Conservation (phyloP, 2,113 vertebrate species). For the Myxocyprinus asiaticus region DNA sequence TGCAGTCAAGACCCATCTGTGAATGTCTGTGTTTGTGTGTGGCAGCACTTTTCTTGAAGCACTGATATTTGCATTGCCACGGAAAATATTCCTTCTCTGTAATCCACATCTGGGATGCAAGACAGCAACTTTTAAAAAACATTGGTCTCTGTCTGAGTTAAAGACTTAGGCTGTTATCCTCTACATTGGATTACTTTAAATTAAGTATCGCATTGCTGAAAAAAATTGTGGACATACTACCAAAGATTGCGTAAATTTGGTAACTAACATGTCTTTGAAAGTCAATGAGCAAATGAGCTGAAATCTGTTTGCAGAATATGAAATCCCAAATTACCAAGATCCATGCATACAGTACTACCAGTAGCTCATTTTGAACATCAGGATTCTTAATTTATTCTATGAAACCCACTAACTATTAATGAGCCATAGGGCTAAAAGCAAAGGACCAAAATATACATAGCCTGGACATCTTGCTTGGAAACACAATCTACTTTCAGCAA, state of each 20-base stretch:
- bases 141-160: not conserved
- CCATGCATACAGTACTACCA: not conserved
- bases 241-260: not conserved
- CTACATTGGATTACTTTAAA: not conserved
- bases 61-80: slow-evolving; percentile 6
- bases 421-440: not conserved
- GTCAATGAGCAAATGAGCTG: slow-evolving; percentile 3
- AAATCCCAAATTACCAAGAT: not conserved
- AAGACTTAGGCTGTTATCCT: not conserved
- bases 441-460: not conserved
- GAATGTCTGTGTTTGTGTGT: slow-evolving; percentile 2
- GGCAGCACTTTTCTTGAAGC: not conserved
- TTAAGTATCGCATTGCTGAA: not conserved
- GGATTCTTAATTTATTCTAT: slow-evolving; percentile 18
- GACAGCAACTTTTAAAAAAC: not conserved
- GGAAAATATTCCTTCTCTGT: not conserved
- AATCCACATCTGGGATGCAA: not conserved
- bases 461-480: too few species aligned
- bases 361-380: not conserved
- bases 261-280: too few species aligned
- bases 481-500: too few species aligned
- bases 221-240: not conserved
- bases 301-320: not conserved
- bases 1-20: slow-evolving; percentile 23
- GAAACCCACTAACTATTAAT: not conserved